Base-by-base conservation (phyloP, 2,888 invertebrate genomes). In the Aelia acuminata region DNA sequence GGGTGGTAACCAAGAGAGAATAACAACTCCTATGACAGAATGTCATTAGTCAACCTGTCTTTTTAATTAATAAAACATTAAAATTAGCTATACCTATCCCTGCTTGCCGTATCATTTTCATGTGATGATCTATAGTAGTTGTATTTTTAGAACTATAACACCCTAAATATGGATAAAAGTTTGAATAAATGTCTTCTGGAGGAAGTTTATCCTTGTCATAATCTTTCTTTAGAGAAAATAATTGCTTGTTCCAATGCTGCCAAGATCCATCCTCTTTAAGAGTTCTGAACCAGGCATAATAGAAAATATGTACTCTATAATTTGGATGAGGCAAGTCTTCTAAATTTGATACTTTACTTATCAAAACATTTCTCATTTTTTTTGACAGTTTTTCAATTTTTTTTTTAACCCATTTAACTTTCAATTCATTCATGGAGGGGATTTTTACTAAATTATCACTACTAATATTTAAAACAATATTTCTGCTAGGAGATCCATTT, bases 1-100 rank as follows among this genome's bases (percentile, higher is more conserved):
- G 20, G 93, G 92, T 35, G 94, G 94, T 90, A 93, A 94, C 95
- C 92, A 95, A 48, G 93, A 94, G 20, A 94, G 93, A 7, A 93
- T 93, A 15, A 94, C 91, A 18, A 95, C 94, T 63, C 95, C 95
- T 93, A 90, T 7, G 90, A 90, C 70, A 80, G 13, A 80, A 80
- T 22, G 3, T 5, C n/a, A 84, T 3, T n/a, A 11, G 26, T 84
- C 15, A n/a, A 84, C 13, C 43, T 47, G n/a, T 84, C 13, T 39
- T 39, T n/a, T 39, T 35, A 75, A 48, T 10, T 47, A 84, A 47
- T 47, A 84, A 4, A 84, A 5, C 35, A 70, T 70, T 70, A 31
- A 35, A 18, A 31, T 4, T 70, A 35, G 22, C 18, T 13, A 20
- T 91, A 93, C 93, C 93, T 89, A 94, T 93, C 87, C 95, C 94